Conservation (phyloP, 1,140 invertebrate species). For the Paraescarpia echinospica region DNA sequence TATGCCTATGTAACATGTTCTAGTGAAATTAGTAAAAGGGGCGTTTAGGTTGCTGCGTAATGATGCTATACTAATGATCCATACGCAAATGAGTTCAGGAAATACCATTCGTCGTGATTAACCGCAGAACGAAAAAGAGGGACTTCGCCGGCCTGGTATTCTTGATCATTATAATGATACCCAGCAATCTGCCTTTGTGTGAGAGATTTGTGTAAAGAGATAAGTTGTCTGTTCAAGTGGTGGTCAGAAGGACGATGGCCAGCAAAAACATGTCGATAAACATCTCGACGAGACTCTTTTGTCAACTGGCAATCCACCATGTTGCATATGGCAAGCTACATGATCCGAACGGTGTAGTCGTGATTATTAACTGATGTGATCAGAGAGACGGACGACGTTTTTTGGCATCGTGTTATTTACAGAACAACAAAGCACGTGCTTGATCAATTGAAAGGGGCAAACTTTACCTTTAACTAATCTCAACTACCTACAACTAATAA, state of each 20-base stretch:
- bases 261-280: background rate
- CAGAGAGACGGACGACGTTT: background rate
- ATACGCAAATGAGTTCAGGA: background rate
- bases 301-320: background rate
- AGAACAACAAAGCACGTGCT: background rate
- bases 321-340: background rate
- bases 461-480: background rate
- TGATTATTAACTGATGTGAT: background rate
- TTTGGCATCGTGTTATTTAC: background rate
- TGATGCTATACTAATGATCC: background rate
- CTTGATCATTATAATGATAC: background rate
- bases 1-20: too few species aligned
- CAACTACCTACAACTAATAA: too few species aligned
- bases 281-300: background rate
- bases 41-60: too few species aligned
- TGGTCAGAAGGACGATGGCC: background rate
- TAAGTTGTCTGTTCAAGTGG: background rate
- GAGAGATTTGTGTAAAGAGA: background rate
- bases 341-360: background rate
- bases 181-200: background rate
- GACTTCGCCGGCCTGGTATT: background rate
- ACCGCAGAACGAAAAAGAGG: background rate
- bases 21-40: too few species aligned
- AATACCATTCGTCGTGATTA: background rate
- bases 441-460: background rate